Base-by-base conservation (phyloP, 2,113 vertebrate species). In the Canis aureus region DNA sequence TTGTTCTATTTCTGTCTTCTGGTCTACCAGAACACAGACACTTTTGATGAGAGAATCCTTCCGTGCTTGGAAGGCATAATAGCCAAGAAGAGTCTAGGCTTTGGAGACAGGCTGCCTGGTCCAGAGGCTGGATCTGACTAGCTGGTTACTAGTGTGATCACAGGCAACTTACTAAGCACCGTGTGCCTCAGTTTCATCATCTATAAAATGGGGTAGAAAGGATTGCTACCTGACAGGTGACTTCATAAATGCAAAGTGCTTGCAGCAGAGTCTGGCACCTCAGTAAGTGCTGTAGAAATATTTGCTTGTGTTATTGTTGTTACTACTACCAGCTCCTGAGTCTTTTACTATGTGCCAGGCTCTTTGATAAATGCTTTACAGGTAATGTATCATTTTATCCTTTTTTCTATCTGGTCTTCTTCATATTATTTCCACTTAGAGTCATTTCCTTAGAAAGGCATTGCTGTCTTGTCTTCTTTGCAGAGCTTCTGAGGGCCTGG, bases 331-430 rank as follows among this genome's bases (percentile, higher is more conserved):
- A 69, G 69, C 29, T 43, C 43, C 49, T 6, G 64, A 38, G 35
- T n/a, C 84, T 88, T 87, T 60, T 43, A 16, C 67, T 62, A 9
- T 4, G n/a, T 79, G 67, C 66, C 32, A 32, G 23, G 35, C 35
- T n/a, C 27, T 86, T 80, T 78, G 94, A 55, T 55, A 95, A 92
- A 78, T 66, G 73, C 32, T 66, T 93, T 11, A 15, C 32, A 55
- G 81, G 12, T 67, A 73, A 29, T 25, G 4, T 43, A 69, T n/a
- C 32, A n/a, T 73, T 92, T 93, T 49, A 8, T 66, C 57, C 69
- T 96, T 86, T 55, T 69, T 97, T 87, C 67, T 66, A 25, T 94
- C 29, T 74, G 74, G 38, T 79, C 35, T 25, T 84, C 11, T 69
- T 83, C 66, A 3, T 35, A 19, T 89, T 12, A 35, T 88, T 91